Conservation (phyloP, 1,140 invertebrate species). For the Drosophila micromelanica region DNA sequence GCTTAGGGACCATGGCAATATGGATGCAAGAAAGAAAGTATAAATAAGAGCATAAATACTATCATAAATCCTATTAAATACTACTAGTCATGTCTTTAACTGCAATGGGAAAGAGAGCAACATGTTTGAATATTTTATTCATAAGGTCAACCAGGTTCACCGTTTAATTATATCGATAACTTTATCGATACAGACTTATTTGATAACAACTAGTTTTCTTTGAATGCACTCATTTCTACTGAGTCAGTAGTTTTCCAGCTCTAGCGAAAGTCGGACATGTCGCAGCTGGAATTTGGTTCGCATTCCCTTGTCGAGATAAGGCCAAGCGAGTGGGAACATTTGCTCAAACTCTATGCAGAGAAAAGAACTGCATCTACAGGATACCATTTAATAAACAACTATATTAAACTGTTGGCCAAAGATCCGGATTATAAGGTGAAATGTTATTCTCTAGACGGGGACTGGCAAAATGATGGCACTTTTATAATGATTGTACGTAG, state of each 20-base stretch:
- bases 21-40: no score
- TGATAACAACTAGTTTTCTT: no score
- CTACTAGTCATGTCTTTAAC: no score
- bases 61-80: no score
- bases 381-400: constrained; percentile 54
- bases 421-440: constrained; percentile 25
- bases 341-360: constrained; percentile 52
- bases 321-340: constrained; percentile 47
- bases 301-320: constrained; percentile 64
- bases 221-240: no score
- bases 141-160: no score
- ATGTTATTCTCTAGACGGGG: constrained; percentile 57
- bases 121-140: no score
- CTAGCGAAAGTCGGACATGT: constrained; percentile 24
- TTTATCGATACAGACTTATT: no score
- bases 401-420: constrained; percentile 56
- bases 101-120: no score
- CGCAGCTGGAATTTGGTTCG: not conserved
- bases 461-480: constrained; percentile 60
- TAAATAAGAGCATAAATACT: no score
- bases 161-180: no score
- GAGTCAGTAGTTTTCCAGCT: not conserved
- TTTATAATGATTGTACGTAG: constrained; percentile 53
- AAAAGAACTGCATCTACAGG: constrained; percentile 37
- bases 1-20: no score